These are phyloP conservation scores for Brachymystax lenok DNA, from an alignment of 2,797 vertebrate species.

Conservation along the genomic window DNA sequence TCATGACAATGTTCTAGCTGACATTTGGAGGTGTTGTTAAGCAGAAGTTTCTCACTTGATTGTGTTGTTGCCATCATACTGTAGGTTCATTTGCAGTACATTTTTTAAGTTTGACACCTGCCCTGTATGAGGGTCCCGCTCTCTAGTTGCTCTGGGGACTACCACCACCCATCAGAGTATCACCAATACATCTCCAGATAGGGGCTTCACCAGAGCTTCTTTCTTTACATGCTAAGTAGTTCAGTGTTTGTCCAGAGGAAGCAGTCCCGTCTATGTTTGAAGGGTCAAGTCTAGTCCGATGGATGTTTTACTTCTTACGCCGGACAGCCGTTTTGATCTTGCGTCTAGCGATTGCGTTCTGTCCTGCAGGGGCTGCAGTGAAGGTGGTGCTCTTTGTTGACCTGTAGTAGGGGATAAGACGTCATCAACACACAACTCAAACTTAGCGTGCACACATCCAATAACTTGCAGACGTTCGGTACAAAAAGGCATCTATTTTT, in stretches of 20 bases:
- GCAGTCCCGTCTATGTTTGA: conserved; percentile 34
- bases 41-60: conserved; percentile 67
- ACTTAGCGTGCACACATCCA: not conserved
- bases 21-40: conserved; percentile 78
- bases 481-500: too few species aligned
- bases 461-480: not conserved
- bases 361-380: conserved; percentile 71
- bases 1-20: conserved; percentile 85
- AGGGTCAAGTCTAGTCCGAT: conserved; percentile 44
- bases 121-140: too few species aligned
- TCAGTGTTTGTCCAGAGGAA: conserved; percentile 51
- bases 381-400: conserved; percentile 64
- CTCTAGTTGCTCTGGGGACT: conserved; percentile 35
- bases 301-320: conserved; percentile 85
- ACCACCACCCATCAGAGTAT: conserved; percentile 16
- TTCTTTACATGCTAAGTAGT: conserved; percentile 37
- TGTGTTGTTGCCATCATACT: conserved; percentile 51
- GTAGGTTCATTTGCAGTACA: conserved; percentile 44
- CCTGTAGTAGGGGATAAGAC: conserved; percentile 63
- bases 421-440: not conserved
- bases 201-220: too few species aligned
- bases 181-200: conserved; percentile 18
- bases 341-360: conserved; percentile 80
- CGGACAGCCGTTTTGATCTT: conserved; percentile 97
- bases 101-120: conserved; percentile 42